Evolutionary conservation across 2,797 vertebrate species (phyloP).

Genomic region (Rhynchonycteris naso): DNA sequence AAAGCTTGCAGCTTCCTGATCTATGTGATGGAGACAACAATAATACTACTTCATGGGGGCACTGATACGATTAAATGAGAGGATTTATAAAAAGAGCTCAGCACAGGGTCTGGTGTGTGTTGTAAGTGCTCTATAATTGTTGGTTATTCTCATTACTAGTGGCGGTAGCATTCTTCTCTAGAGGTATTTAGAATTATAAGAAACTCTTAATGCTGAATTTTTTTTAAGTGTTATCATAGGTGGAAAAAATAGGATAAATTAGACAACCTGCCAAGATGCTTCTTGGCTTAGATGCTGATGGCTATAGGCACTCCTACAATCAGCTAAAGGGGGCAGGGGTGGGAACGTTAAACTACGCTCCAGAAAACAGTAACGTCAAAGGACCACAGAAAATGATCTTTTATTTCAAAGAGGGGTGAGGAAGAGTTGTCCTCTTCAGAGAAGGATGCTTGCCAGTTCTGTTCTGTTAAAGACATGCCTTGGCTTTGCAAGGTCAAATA

Average conservation of each 20-base stretch:
- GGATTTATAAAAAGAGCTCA: neutral
- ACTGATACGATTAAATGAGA: neutral
- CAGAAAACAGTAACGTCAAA: conserved; percentile 23
- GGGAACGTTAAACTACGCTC: neutral
- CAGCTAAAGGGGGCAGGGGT: neutral
- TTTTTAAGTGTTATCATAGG: neutral
- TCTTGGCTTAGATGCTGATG: neutral
- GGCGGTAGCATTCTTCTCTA: neutral
- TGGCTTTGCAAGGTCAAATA: conserved; percentile 39
- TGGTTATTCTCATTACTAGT: neutral
- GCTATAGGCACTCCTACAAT: neutral
- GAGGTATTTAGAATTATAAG: neutral
- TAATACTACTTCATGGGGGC: neutral
- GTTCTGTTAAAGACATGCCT: conserved; percentile 29
- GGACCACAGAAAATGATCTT: neutral
- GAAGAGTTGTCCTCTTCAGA: neutral
- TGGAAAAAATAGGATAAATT: conserved; percentile 5
- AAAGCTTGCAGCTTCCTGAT: neutral
- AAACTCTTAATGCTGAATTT: neutral
- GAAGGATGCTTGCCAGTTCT: neutral
- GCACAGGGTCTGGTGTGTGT: neutral
- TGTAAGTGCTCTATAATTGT: neutral
- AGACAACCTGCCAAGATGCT: neutral
- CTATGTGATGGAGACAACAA: neutral
- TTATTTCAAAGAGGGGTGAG: neutral